These are phyloP conservation scores for Polydrusus cervinus DNA, from an alignment of 2,888 invertebrate genomes.

Conservation along the genomic window DNA sequence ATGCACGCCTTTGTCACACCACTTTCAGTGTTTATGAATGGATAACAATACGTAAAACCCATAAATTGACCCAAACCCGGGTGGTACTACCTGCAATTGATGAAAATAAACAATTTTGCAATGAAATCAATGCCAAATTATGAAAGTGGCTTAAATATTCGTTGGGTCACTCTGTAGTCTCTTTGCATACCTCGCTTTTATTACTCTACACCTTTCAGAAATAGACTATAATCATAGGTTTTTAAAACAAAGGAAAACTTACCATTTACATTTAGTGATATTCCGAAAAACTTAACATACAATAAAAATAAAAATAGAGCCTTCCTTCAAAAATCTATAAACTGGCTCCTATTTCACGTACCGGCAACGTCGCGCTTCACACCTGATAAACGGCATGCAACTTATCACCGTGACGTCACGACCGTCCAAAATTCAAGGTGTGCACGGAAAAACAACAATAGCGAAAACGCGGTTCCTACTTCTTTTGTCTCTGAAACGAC, in stretches of 20 bases:
- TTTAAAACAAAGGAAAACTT: neutral
- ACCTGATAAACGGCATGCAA: slow-evolving; percentile 24
- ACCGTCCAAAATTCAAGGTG: slow-evolving; percentile 6
- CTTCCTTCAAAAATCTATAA: neutral
- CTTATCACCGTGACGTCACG: slow-evolving; percentile 36
- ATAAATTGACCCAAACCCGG: too few relatives aligned
- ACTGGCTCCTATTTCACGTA: neutral
- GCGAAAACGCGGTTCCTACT: slow-evolving; percentile 33
- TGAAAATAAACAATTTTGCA: too few relatives aligned
- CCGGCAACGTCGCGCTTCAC: slow-evolving; percentile 25
- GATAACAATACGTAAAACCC: too few relatives aligned
- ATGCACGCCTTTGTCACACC: too few relatives aligned
- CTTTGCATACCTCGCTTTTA: too few relatives aligned
- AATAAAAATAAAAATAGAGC: neutral
- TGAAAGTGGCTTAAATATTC: too few relatives aligned
- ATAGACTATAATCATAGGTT: too few relatives aligned
- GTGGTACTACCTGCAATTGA: too few relatives aligned
- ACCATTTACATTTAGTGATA: slow-evolving; percentile 6
- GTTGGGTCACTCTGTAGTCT: too few relatives aligned
- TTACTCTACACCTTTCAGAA: too few relatives aligned
- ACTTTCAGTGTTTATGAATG: too few relatives aligned
- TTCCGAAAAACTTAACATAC: neutral
- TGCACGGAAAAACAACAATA: slow-evolving; percentile 28
- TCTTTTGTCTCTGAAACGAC: slow-evolving; percentile 23
- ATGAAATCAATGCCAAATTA: too few relatives aligned